phyloP scores from a whole-genome alignment of 92 coral and sea anemone genomes.

The Ricordea florida region DNA sequence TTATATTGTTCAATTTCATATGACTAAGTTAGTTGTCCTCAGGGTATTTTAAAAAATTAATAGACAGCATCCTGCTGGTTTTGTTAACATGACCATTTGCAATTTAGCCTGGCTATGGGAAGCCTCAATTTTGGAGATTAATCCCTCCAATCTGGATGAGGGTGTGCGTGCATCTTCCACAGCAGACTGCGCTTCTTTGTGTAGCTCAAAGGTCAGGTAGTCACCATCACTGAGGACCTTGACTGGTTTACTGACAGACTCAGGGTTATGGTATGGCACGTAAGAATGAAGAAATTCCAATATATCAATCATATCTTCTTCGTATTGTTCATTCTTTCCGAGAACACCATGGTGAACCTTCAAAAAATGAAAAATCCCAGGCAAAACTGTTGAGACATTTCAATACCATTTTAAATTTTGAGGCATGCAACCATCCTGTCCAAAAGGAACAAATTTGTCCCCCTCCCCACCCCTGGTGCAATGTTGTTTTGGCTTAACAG shows the following conservation, averaged over 20 bases:
- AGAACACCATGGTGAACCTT: conserved; percentile 65
- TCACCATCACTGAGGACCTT: conserved; percentile 66
- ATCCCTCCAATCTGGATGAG: conserved; percentile 41
- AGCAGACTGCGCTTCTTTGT: conserved; percentile 60
- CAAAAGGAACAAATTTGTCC: no score
- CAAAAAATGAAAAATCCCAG: no score
- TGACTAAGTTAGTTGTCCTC: no score
- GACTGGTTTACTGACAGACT: conserved; percentile 17
- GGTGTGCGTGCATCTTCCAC: conserved; percentile 69
- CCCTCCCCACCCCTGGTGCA: no score
- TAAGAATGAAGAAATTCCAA: conserved; percentile 42
- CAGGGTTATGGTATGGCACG: conserved; percentile 51
- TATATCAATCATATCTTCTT: conserved; percentile 64
- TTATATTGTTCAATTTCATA: no score
- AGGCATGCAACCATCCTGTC: no score
- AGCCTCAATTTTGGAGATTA: conserved; percentile 62
- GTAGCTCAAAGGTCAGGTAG: conserved; percentile 59
- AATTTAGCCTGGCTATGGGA: conserved; percentile 49
- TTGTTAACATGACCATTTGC: no score
- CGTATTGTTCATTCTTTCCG: conserved; percentile 69
- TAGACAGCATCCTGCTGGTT: no score
- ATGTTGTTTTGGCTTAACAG: no score
- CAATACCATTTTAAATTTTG: no score
- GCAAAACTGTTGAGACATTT: no score
- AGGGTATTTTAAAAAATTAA: no score